phyloP scores from a whole-genome alignment of 2,113 vertebrate genomes.

The Microcebus tavaratra region DNA sequence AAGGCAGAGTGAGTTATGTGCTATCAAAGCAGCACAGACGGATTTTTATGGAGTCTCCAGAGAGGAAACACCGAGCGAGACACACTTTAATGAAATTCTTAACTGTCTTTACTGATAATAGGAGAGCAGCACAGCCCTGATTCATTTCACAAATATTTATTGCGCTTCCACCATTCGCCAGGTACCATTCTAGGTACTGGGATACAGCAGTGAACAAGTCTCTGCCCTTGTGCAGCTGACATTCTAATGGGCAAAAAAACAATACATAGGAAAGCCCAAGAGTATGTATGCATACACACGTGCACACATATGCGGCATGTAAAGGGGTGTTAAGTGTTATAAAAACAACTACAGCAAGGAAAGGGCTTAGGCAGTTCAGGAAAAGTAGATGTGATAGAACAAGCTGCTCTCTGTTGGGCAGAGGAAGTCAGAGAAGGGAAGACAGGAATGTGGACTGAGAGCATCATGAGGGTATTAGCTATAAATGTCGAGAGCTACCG shows the following conservation, averaged over 20 bases:
- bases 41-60: neutral
- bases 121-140: neutral
- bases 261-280: neutral
- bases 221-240: neutral
- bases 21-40: neutral
- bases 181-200: neutral
- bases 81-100: neutral
- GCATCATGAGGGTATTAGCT: neutral
- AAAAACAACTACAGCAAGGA: neutral
- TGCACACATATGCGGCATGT: neutral
- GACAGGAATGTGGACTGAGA: neutral
- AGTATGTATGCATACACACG: neutral
- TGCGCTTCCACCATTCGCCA: neutral
- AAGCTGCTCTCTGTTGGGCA: neutral
- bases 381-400: neutral
- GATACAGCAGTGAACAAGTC: neutral
- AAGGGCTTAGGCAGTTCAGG: neutral
- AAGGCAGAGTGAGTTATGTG: neutral
- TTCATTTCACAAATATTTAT: neutral
- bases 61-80: neutral
- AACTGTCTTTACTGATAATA: neutral
- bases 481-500: neutral
- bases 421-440: neutral
- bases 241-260: neutral
- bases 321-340: neutral